Evolutionary conservation across 2,113 vertebrate species (phyloP).

Genomic region (Anas platyrhynchos): DNA sequence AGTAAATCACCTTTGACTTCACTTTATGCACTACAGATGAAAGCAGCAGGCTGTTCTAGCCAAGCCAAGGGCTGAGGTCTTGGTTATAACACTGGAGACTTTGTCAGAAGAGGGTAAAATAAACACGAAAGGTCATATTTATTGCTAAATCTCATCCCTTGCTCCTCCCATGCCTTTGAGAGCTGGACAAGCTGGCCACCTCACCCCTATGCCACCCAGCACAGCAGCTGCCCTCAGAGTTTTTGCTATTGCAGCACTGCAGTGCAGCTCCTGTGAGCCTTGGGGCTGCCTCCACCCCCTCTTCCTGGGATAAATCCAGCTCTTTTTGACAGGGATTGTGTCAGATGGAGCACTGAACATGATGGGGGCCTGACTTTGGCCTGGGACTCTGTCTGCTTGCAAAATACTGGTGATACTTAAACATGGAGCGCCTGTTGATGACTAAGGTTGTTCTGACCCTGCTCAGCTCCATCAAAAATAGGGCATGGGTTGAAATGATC

Average conservation of each 20-base stretch:
- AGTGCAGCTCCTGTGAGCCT: neutral
- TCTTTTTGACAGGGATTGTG: neutral
- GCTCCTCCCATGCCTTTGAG: neutral
- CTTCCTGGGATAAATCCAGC: neutral
- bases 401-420: neutral
- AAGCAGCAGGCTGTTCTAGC: neutral
- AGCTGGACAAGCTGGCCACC: neutral
- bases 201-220: neutral
- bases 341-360: neutral
- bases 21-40: neutral
- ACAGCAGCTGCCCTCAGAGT: neutral
- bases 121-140: neutral
- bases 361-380: neutral
- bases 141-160: neutral
- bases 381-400: neutral
- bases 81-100: neutral
- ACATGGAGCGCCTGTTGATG: neutral
- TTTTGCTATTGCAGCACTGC: rapidly evolving
- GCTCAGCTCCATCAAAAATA: neutral
- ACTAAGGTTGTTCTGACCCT: neutral
- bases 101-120: neutral
- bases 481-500: neutral
- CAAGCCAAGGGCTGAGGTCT: neutral
- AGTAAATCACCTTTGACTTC: neutral
- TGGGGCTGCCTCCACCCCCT: neutral